Conservation (phyloP, 2,797 vertebrate species). For the Sebastiscus albofasciatus region DNA sequence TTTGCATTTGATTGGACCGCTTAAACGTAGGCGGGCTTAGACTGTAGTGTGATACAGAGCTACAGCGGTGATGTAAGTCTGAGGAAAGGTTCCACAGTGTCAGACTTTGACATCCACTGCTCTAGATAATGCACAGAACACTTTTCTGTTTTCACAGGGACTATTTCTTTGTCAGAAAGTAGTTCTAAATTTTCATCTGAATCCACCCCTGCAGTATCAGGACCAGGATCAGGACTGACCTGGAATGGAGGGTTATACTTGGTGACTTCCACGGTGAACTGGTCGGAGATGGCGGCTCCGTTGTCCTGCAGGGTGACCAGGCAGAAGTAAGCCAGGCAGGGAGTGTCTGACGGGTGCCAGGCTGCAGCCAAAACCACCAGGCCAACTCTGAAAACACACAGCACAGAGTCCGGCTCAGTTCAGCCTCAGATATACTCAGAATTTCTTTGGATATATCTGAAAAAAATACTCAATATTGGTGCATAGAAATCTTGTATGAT, state of each 20-base stretch:
- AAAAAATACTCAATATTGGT: not conserved
- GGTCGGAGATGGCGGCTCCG: constrained; percentile 83
- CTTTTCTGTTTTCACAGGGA: no score
- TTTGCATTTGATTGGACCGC: no score
- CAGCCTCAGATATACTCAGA: not conserved
- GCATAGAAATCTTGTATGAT: not conserved
- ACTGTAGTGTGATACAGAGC: no score
- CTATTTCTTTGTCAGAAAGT: no score
- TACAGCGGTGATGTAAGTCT: no score
- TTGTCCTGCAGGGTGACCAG: constrained; percentile 89
- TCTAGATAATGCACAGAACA: no score
- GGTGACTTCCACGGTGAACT: constrained; percentile 91
- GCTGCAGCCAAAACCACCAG: constrained; percentile 92
- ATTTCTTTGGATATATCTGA: not conserved
- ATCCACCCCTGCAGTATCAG: not conserved
- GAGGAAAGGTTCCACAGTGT: no score
- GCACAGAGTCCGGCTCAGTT: not conserved
- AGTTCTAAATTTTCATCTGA: no score
- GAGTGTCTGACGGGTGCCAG: constrained; percentile 90
- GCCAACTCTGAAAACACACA: constrained; percentile 82
- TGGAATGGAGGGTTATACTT: constrained; percentile 91
- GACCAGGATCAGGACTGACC: constrained; percentile 72
- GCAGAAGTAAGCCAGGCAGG: constrained; percentile 92
- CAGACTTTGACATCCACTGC: no score
- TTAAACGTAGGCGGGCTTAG: no score